phyloP scores from a whole-genome alignment of 2,113 vertebrate genomes.

The Symphodus melops region DNA sequence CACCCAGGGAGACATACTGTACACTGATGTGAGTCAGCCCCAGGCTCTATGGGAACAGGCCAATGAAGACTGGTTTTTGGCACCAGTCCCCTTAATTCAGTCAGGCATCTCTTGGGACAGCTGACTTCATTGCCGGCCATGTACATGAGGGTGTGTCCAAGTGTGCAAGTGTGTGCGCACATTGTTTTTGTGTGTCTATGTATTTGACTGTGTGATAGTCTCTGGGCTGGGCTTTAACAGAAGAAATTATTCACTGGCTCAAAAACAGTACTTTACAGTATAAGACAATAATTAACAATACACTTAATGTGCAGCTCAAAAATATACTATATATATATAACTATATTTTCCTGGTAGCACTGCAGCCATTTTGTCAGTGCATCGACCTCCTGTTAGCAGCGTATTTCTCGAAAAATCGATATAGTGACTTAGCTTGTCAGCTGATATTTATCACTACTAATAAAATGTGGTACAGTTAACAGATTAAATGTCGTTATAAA shows the following conservation, averaged over 20 bases:
- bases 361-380: not conserved
- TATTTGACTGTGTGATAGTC: constrained; percentile 1
- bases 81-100: constrained; percentile 66
- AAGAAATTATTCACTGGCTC: constrained; percentile 5
- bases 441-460: not conserved
- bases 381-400: not conserved
- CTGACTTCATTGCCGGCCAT: constrained; percentile 49
- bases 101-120: constrained; percentile 65
- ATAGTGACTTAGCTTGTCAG: not conserved
- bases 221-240: not conserved
- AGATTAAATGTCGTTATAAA: not conserved
- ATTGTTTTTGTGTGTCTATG: not conserved
- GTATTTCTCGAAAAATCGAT: constrained; percentile 1
- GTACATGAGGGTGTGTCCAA: constrained; percentile 27
- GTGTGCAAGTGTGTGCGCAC: not conserved
- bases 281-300: not conserved
- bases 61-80: constrained; percentile 56
- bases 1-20: constrained; percentile 25
- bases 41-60: constrained; percentile 47
- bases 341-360: not conserved
- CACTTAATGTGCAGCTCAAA: not conserved
- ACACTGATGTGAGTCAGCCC: constrained; percentile 55
- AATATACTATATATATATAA: too few species aligned
- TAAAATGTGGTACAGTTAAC: not conserved
- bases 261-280: not conserved